A percentile compares a stretch with the other conserved stretches of the same genome.
Evolutionary conservation across 2,113 vertebrate species (phyloP).

Genomic region (Tiliqua scincoides): DNA sequence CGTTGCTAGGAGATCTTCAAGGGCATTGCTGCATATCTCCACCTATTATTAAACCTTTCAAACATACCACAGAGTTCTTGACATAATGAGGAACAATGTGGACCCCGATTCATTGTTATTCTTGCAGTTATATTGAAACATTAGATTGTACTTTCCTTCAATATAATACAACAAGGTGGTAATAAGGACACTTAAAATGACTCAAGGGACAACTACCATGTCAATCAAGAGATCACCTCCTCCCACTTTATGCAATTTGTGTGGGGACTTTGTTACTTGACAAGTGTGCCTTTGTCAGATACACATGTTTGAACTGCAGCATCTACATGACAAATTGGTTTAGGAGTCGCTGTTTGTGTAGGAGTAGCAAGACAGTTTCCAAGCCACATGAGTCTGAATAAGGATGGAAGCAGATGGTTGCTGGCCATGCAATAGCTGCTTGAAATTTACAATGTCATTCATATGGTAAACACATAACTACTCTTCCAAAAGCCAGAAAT

Average conservation of each 20-base stretch:
- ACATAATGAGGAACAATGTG: background rate
- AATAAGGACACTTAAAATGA: background rate
- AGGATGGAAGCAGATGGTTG: background rate
- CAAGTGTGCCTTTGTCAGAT: background rate
- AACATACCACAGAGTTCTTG: background rate
- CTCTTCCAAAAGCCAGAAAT: background rate
- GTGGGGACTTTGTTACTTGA: background rate
- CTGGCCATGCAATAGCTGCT: background rate
- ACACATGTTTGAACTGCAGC: background rate
- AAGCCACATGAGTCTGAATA: background rate
- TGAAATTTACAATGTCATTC: background rate
- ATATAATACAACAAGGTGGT: background rate
- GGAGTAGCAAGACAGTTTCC: background rate
- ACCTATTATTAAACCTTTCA: background rate
- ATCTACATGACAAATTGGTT: background rate
- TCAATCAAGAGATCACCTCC: background rate
- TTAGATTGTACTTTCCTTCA: background rate
- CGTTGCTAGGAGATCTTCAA: background rate
- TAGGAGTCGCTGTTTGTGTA: background rate
- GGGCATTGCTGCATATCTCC: slow-evolving; percentile 2
- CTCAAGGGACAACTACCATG: background rate
- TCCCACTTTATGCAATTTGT: background rate
- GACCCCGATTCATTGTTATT: background rate
- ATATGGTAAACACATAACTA: background rate
- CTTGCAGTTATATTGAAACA: background rate